These are phyloP conservation scores for Sisyra nigra DNA, from an alignment of 2,888 invertebrate genomes.

Conservation along the genomic window DNA sequence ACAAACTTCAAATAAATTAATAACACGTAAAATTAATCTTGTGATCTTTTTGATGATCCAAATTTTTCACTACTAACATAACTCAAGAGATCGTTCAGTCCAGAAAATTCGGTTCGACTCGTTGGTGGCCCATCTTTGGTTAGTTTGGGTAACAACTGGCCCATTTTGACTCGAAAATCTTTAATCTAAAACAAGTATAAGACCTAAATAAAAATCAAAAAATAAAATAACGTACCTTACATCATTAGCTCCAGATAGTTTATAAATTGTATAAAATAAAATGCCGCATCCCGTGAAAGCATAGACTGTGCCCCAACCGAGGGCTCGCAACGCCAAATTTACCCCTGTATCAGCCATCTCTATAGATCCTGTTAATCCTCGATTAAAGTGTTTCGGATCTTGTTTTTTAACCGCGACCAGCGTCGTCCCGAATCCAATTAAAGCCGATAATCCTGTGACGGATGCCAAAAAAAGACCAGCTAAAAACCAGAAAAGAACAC, in stretches of 20 bases:
- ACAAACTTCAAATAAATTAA: no score
- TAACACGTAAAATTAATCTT: no score
- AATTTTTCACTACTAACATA: constrained; percentile 34
- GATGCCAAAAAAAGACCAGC: constrained; percentile 54
- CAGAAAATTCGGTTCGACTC: constrained; percentile 75
- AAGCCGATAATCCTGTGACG: constrained; percentile 60
- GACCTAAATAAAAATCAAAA: background rate
- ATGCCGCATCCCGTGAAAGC: constrained; percentile 72
- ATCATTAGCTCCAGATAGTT: constrained; percentile 70
- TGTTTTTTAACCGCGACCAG: constrained; percentile 60
- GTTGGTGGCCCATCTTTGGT: constrained; percentile 62
- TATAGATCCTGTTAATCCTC: constrained; percentile 44
- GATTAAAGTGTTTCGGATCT: constrained; percentile 63
- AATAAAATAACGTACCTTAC: constrained; percentile 28
- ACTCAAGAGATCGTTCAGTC: constrained; percentile 66
- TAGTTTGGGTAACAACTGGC: constrained; percentile 55
- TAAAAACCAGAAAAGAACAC: constrained; percentile 29
- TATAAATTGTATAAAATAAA: constrained; percentile 74
- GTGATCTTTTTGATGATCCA: no score
- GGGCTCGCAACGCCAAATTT: constrained; percentile 60
- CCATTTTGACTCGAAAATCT: constrained; percentile 72
- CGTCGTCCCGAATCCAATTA: constrained; percentile 69
- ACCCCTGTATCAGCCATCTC: constrained; percentile 60
- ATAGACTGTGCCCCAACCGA: constrained; percentile 77
- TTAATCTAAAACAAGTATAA: constrained; percentile 42